These are phyloP conservation scores for Platycheirus albimanus DNA, from an alignment of 2,888 invertebrate species.

Conservation along the genomic window DNA sequence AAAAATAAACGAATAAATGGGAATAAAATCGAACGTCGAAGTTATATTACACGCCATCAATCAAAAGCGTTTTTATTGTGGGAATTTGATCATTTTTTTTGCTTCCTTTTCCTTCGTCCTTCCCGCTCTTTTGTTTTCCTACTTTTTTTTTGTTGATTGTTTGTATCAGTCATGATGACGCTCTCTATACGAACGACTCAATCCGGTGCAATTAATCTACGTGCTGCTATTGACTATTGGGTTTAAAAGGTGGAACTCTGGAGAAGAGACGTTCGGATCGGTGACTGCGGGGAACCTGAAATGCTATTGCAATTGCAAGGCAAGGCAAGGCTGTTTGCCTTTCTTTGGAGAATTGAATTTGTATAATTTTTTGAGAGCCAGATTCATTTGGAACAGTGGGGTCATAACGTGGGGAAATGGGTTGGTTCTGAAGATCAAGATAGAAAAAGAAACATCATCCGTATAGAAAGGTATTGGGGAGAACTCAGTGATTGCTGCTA, in stretches of 20 bases:
- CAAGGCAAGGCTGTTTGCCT: constrained; percentile 52
- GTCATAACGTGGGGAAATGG: not conserved
- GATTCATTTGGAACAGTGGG: constrained; percentile 28
- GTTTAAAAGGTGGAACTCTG: constrained; percentile 20
- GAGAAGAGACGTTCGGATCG: constrained; percentile 21
- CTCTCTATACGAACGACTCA: constrained; percentile 58
- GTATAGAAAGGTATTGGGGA: no score
- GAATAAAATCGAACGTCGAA: constrained; percentile 72
- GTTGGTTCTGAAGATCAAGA: not conserved
- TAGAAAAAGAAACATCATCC: no score
- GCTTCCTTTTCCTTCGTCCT: constrained; percentile 19
- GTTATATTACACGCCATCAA: constrained; percentile 74
- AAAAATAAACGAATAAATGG: constrained; percentile 43
- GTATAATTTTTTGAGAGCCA: not conserved
- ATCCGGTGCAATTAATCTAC: constrained; percentile 70
- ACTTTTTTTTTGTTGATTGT: constrained; percentile 7
- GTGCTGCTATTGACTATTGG: constrained; percentile 50
- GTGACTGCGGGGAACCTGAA: no score
- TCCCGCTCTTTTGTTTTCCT: constrained; percentile 20
- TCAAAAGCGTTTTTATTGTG: constrained; percentile 73
- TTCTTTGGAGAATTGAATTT: constrained; percentile 30
- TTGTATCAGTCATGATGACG: constrained; percentile 55
- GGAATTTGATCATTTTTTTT: constrained; percentile 51
- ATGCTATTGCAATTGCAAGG: no score
- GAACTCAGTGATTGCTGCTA: no score